A percentile compares a stretch with the other conserved stretches of the same genome.
These are phyloP conservation scores for Temnothorax nylanderi DNA, from an alignment of 1,140 invertebrate genomes.

Conservation along the genomic window DNA sequence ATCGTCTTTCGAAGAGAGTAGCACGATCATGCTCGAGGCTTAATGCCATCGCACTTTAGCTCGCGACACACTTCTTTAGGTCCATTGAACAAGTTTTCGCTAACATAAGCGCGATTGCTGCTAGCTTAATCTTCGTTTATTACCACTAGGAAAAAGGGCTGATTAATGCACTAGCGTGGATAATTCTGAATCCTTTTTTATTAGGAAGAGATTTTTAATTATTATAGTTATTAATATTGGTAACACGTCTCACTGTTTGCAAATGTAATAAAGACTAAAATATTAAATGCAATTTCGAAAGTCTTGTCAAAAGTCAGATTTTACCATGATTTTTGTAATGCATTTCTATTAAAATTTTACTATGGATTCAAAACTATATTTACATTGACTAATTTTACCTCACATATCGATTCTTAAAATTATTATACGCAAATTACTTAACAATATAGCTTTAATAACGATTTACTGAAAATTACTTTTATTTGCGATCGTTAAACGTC, in stretches of 20 bases:
- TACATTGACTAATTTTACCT: neutral
- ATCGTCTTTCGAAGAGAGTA: conserved; percentile 71
- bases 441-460: conserved; percentile 18
- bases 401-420: neutral
- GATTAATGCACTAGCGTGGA: neutral
- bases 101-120: conserved; percentile 12
- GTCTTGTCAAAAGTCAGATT: neutral
- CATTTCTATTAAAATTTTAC: neutral
- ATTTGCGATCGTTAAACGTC: neutral
- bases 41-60: conserved; percentile 40
- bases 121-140: neutral
- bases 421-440: neutral
- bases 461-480: conserved; percentile 17
- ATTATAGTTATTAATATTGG: neutral
- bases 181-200: neutral
- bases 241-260: neutral
- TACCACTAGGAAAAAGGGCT: neutral
- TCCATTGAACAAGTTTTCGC: conserved; percentile 14
- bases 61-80: conserved; percentile 22
- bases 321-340: too few relatives aligned
- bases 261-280: neutral
- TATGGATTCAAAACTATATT: neutral
- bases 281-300: neutral
- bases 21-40: conserved; percentile 40
- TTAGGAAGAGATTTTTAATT: neutral